A percentile compares a stretch with the other conserved stretches of the same genome.
phyloP scores from a whole-genome alignment of 2,888 invertebrate species.

The Myopa tessellatipennis region DNA sequence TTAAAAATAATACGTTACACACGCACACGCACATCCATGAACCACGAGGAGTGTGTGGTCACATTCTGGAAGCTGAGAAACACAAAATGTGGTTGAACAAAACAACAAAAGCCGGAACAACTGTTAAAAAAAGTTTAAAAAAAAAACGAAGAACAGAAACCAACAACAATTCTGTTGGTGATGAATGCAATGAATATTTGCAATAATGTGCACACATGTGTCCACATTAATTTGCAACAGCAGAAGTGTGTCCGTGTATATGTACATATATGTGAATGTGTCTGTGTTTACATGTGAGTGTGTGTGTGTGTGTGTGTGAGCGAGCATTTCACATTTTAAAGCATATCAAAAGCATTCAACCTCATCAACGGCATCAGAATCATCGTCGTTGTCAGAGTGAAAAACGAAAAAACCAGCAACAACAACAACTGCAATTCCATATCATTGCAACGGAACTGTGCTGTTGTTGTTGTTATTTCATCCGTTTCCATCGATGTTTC shows the following conservation, averaged over 20 bases:
- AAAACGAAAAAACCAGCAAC: not conserved
- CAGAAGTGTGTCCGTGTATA: not conserved
- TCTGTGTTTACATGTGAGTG: conserved; percentile 31
- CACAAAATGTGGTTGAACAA: conserved; percentile 38
- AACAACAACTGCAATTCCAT: not conserved
- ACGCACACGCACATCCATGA: not conserved
- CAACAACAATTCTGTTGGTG: conserved; percentile 28
- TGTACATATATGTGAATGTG: not conserved
- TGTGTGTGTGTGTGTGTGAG: conserved; percentile 41
- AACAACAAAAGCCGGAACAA: conserved; percentile 46
- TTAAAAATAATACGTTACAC: conserved; percentile 55
- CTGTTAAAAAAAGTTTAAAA: conserved; percentile 43
- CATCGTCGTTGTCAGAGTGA: conserved; percentile 40
- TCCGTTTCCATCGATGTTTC: not conserved
- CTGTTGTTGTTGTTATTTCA: conserved; percentile 33
- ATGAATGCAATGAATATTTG: conserved; percentile 42
- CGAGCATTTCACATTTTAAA: conserved; percentile 26
- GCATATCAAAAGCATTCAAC: conserved; percentile 51
- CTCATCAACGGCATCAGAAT: conserved; percentile 59
- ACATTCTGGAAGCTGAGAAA: conserved; percentile 33
- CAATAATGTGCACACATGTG: conserved; percentile 45
- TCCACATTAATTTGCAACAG: conserved; percentile 10
- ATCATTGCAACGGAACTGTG: conserved; percentile 35
- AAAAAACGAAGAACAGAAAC: conserved; percentile 24
- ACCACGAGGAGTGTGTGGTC: not conserved